These are phyloP conservation scores for Baccha elongata DNA, from an alignment of 2,888 invertebrate genomes.

Conservation along the genomic window DNA sequence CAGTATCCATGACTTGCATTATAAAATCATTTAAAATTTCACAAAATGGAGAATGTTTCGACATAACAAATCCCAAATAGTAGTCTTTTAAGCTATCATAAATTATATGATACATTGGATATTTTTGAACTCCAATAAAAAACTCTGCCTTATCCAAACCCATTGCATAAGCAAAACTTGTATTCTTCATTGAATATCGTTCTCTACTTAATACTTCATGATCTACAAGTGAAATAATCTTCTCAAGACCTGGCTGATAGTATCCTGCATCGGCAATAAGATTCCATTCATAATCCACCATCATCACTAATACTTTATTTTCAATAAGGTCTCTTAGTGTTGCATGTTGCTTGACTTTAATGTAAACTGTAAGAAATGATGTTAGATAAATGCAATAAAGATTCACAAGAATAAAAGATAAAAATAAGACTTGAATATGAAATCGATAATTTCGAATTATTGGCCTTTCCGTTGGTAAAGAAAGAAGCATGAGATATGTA, in stretches of 20 bases:
- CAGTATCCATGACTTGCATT: background rate
- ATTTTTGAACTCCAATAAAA: background rate
- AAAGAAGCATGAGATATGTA: background rate
- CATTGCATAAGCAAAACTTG: background rate
- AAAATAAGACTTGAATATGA: background rate
- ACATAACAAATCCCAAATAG: conserved; percentile 9
- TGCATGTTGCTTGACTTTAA: conserved; percentile 1
- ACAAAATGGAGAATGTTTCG: conserved; percentile 1
- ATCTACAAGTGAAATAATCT: background rate
- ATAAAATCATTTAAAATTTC: conserved; percentile 13
- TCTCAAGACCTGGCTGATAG: background rate
- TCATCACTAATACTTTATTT: background rate
- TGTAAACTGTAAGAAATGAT: conserved; percentile 17
- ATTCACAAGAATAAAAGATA: conserved; percentile 7
- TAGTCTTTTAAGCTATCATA: conserved; percentile 2
- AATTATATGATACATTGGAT: conserved; percentile 15
- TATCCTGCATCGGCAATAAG: background rate
- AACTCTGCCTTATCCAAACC: background rate
- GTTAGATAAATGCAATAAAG: background rate
- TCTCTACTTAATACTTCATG: background rate
- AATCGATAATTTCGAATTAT: background rate
- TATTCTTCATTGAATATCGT: conserved; percentile 10
- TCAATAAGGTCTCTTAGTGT: conserved; percentile 4
- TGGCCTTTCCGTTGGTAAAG: background rate
- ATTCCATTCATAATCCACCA: conserved; percentile 19